A percentile compares a stretch with the other conserved stretches of the same genome.
These are phyloP conservation scores for Aphaenogaster rudis DNA, from an alignment of 1,140 invertebrate species.

Conservation along the genomic window DNA sequence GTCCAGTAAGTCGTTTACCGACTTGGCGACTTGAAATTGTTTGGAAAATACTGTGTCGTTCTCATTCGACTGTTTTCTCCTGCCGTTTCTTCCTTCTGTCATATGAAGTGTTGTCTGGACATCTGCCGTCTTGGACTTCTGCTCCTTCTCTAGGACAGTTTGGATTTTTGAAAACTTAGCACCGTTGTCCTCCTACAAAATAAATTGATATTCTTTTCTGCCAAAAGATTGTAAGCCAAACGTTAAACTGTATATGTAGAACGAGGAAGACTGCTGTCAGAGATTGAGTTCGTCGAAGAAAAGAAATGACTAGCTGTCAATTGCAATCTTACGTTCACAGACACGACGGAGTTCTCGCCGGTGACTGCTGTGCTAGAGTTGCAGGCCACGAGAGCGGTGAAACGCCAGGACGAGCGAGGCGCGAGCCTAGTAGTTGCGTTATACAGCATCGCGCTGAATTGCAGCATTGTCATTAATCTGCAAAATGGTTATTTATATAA, in stretches of 20 bases:
- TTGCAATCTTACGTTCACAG: slow-evolving; percentile 22
- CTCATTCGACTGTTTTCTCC: background rate
- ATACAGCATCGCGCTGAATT: slow-evolving; percentile 30
- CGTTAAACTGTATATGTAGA: background rate
- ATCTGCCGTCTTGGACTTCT: background rate
- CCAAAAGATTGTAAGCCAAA: background rate
- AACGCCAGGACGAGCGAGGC: slow-evolving; percentile 35
- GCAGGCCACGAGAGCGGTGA: slow-evolving; percentile 5
- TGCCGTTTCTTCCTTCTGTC: background rate
- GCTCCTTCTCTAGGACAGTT: background rate
- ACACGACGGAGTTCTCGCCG: background rate
- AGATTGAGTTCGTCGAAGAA: background rate
- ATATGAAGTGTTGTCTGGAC: background rate
- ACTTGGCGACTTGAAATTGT: slow-evolving; percentile 31
- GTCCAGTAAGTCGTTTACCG: slow-evolving; percentile 38
- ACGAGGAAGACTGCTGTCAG: background rate
- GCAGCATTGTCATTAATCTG: slow-evolving; percentile 45
- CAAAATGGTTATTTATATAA: slow-evolving; percentile 48
- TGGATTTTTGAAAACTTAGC: background rate
- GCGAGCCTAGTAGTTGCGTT: slow-evolving; percentile 6
- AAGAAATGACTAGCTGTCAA: background rate
- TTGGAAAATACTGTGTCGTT: background rate
- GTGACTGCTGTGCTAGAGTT: slow-evolving; percentile 19
- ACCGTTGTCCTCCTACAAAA: slow-evolving; percentile 23
- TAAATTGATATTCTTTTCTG: background rate